Evolutionary conservation across 2,797 vertebrate genomes (phyloP), one percentile per base, ranked within the genome.

Genomic region (Todus mexicanus): DNA sequence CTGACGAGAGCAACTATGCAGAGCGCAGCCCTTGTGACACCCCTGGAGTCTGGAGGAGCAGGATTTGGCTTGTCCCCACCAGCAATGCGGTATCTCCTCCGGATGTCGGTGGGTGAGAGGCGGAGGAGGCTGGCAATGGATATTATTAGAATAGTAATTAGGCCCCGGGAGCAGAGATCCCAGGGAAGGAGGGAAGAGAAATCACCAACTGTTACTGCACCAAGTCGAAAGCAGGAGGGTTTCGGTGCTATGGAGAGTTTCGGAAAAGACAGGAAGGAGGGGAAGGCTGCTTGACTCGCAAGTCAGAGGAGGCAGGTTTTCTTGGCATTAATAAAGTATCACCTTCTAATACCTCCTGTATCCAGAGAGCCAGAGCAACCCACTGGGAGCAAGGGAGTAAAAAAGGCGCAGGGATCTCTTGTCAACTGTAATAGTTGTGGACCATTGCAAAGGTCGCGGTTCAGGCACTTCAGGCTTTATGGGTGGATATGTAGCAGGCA

Each of bases 71-170:
- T 65, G 42, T 76, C 56, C 56, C 68, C 47, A 35, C 27, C 82
- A 86, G 70, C 90, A 87, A 78, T 78, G 92, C 60, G 0, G 51
- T 61, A 56, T 90, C 74, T 85, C 57, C 53, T 84, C 75, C 5
- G 12, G 70, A 74, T 88, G 79, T 42, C 1, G 1, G 87, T 89
- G 85, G 60, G 75, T 31, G 70, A 96, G 91, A 91, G 79, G 82
- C 8, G 0, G 88, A 78, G 87, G 77, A 90, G 42, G 81, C 50
- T 84, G 80, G 10, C 31, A 66, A 48, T 54, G 48, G 87, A 71
- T 94, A 90, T 90, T 95, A 90, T 93, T 93, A 89, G 87, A 92
- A 89, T 85, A 83, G 80, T 91, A 95, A 94, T 93, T 93, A 93
- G 70, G 57, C 68, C 35, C 77, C 0, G 1, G 40, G 43, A 92